phyloP scores from a whole-genome alignment of 2,113 vertebrate genomes.

The Sander vitreus region DNA sequence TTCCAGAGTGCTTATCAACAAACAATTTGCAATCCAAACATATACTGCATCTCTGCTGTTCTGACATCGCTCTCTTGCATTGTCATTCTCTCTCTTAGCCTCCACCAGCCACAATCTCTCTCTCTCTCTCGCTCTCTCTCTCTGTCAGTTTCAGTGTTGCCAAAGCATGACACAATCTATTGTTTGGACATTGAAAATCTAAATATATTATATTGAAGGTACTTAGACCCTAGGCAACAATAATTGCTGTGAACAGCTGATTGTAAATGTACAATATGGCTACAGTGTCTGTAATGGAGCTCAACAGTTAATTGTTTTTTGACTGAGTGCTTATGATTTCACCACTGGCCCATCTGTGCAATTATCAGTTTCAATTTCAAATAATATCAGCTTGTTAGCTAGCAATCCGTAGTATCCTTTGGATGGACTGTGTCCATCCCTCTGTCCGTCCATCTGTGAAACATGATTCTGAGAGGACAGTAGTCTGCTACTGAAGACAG shows the following conservation, averaged over 20 bases:
- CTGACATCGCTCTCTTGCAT: conserved; percentile 10
- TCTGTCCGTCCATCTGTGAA: conserved; percentile 27
- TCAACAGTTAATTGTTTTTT: conserved; percentile 29
- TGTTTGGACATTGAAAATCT: conserved; percentile 25
- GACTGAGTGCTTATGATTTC: conserved; percentile 21
- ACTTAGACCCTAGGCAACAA: conserved; percentile 6
- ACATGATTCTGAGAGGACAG: conserved; percentile 7
- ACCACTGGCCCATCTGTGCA: conserved; percentile 42
- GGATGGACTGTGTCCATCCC: background rate
- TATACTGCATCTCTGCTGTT: conserved; percentile 14
- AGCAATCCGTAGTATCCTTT: background rate
- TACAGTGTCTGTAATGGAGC: conserved; percentile 1
- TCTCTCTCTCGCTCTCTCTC: conserved; percentile 8
- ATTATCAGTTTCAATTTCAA: conserved; percentile 21
- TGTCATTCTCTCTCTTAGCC: conserved; percentile 17
- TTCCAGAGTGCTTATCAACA: conserved; percentile 54
- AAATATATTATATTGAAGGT: conserved; percentile 1
- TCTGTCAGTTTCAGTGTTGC: conserved; percentile 11
- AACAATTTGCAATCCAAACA: conserved; percentile 51
- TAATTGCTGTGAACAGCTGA: conserved; percentile 13
- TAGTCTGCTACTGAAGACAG: background rate
- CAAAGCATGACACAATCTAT: background rate
- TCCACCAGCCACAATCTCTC: background rate
- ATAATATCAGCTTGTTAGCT: conserved; percentile 12
- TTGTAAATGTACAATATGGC: conserved; percentile 11